Percentiles rank a stretch among this genome's conserved stretches.
Evolutionary conservation across 2,113 vertebrate genomes (phyloP).

Genomic region (Pseudopipra pipra): DNA sequence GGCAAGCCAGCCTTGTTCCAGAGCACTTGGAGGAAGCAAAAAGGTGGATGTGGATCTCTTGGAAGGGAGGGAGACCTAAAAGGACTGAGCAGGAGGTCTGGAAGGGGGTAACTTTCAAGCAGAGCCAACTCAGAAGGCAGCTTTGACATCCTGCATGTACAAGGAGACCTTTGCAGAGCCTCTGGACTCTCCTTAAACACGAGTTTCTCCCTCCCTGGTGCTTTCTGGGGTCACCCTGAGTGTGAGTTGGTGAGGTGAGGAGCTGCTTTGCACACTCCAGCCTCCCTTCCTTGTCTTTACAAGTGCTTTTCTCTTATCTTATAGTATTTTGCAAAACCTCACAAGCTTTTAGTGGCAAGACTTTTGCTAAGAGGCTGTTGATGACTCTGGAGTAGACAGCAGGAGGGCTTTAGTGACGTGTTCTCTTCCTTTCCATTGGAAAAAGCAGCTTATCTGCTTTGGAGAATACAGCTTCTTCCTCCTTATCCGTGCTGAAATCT

Average conservation of each 20-base stretch:
- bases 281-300: not conserved
- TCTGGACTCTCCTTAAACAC: not conserved
- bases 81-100: not conserved
- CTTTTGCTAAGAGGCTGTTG: not conserved
- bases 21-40: not conserved
- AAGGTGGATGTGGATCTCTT: not conserved
- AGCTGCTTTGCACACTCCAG: not conserved
- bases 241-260: rapidly evolving
- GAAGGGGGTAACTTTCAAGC: not conserved
- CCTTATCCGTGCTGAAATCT: slow-evolving; percentile 55
- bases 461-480: slow-evolving; percentile 31
- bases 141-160: not conserved
- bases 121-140: not conserved
- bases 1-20: rapidly evolving
- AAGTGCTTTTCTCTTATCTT: not conserved
- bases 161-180: not conserved
- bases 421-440: not conserved
- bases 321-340: not conserved
- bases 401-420: not conserved
- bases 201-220: not conserved
- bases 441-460: slow-evolving; percentile 24
- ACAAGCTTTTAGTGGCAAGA: not conserved
- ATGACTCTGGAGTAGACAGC: not conserved
- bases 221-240: not conserved
- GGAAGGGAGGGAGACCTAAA: not conserved